phyloP scores from a whole-genome alignment of 2,797 vertebrate genomes.

The Lacerta viridis region DNA sequence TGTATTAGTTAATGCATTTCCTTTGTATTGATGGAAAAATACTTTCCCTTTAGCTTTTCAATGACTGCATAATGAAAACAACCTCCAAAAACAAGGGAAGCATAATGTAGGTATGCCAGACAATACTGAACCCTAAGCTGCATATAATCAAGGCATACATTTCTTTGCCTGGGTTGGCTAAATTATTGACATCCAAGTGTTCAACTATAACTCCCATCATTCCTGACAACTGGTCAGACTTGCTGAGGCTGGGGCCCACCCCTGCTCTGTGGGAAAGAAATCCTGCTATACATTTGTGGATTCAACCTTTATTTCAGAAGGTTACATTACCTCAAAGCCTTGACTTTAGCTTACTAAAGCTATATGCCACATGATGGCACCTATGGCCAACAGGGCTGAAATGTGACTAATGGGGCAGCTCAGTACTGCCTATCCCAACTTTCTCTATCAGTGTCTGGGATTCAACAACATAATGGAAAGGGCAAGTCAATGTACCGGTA shows the following conservation, averaged over 20 bases:
- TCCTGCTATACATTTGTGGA: not conserved
- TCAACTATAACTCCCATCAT: no score
- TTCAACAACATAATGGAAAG: no score
- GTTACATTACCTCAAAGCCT: not conserved
- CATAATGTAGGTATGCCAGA: not conserved
- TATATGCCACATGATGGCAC: not conserved
- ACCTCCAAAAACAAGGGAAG: not conserved
- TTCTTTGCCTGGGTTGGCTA: not conserved
- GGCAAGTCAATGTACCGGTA: no score
- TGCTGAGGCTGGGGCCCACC: not conserved
- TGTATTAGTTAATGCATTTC: no score
- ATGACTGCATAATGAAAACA: not conserved
- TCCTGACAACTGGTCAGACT: no score
- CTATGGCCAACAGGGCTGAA: not conserved
- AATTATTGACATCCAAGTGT: no score
- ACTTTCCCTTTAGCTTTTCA: not conserved
- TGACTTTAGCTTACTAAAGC: not conserved
- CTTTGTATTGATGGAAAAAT: not conserved
- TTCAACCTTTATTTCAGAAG: not conserved
- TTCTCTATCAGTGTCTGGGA: no score
- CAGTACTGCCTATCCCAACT: no score
- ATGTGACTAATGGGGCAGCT: no score
- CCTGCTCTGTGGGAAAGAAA: not conserved
- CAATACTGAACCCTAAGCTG: not conserved
- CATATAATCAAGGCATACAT: not conserved